A percentile compares a stretch with the other conserved stretches of the same genome.
Conservation (phyloP, 2,797 vertebrate species). For the Luscinia megarhynchos region DNA sequence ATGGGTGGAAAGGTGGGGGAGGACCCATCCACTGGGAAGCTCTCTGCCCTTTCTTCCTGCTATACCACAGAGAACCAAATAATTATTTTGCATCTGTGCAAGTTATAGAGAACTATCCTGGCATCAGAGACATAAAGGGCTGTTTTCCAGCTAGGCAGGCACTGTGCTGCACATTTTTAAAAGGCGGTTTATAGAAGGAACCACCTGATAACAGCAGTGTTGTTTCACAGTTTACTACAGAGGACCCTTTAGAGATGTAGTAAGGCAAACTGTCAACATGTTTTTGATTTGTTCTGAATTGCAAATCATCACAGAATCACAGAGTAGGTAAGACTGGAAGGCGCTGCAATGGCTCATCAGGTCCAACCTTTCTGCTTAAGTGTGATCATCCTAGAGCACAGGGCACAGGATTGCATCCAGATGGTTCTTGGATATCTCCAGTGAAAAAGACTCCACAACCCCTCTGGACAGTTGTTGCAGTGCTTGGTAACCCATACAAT, state of each 20-base stretch:
- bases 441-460: not conserved
- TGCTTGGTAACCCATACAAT: fast-evolving
- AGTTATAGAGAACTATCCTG: not conserved
- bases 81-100: not conserved
- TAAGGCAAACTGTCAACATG: not conserved
- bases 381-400: not conserved
- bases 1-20: not conserved
- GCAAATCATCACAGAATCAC: not conserved
- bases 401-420: not conserved
- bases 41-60: not conserved
- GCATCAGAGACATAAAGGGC: not conserved
- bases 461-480: not conserved
- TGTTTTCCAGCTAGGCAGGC: not conserved
- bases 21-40: not conserved
- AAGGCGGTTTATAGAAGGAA: not conserved
- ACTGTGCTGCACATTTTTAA: not conserved
- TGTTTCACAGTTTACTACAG: not conserved
- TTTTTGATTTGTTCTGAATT: not conserved
- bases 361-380: not conserved
- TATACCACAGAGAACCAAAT: not conserved
- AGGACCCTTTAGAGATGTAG: not conserved
- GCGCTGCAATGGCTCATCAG: not conserved
- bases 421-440: not conserved
- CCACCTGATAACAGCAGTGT: not conserved
- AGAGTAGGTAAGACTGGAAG: not conserved